Conservation (phyloP, 2,113 vertebrate species). For the Telmatochromis bifrenatus region DNA sequence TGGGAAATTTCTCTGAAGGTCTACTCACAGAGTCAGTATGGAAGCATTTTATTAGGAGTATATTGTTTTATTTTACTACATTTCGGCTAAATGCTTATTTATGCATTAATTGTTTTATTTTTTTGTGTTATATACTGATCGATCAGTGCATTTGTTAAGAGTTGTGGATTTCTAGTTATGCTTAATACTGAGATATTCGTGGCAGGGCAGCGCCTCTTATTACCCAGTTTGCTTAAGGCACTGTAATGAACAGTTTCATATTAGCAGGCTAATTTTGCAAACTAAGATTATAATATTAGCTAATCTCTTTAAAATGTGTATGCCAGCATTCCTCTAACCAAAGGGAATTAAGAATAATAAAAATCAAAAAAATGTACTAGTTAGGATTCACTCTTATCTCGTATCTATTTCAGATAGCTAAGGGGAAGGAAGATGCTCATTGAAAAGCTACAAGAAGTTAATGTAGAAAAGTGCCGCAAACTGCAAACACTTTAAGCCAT, state of each 20-base stretch:
- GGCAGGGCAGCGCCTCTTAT: neutral
- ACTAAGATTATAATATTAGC: neutral
- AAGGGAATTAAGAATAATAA: constrained; percentile 11
- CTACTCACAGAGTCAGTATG: neutral
- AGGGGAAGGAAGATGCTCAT: neutral
- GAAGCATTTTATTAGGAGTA: neutral
- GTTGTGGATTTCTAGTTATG: neutral
- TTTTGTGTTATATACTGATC: constrained; percentile 18
- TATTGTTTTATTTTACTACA: constrained; percentile 6
- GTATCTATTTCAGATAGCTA: neutral
- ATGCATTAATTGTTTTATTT: constrained; percentile 40
- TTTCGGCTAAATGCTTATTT: constrained; percentile 37
- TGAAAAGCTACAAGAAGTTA: neutral
- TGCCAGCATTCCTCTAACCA: constrained; percentile 22
- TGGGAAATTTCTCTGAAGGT: neutral
- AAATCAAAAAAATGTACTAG: neutral
- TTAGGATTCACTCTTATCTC: neutral
- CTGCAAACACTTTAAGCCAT: constrained; percentile 13
- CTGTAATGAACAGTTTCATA: neutral
- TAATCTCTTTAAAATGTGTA: neutral
- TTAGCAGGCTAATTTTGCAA: neutral
- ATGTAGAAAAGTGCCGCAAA: neutral
- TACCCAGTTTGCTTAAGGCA: neutral
- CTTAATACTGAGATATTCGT: neutral
- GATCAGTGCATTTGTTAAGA: neutral